Evolutionary conservation across 2,113 vertebrate genomes (phyloP).

Genomic region (Zeus faber): DNA sequence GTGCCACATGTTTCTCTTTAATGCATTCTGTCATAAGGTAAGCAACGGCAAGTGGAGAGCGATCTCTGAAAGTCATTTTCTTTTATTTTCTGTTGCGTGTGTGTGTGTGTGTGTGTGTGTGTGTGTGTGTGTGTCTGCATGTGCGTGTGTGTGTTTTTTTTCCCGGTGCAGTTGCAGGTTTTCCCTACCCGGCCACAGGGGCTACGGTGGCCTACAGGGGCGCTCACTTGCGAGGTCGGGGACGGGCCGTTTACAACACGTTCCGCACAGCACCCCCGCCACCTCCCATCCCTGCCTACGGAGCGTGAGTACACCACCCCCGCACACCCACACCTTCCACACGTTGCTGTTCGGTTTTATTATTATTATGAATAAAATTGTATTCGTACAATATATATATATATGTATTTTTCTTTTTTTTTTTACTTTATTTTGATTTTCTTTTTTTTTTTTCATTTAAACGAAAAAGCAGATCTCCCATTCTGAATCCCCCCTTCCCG

Average conservation of each 20-base stretch:
- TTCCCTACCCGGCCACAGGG: slow-evolving; percentile 90
- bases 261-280: slow-evolving; percentile 90
- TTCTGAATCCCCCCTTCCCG: no score
- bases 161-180: slow-evolving; percentile 83
- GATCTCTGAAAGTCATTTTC: slow-evolving; percentile 45
- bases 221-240: slow-evolving; percentile 88
- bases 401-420: no score
- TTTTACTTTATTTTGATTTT: no score
- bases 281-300: slow-evolving; percentile 89
- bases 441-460: no score
- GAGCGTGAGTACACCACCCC: slow-evolving; percentile 87
- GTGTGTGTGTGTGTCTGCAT: slow-evolving; percentile 7
- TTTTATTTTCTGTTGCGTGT: slow-evolving; percentile 9
- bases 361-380: no score
- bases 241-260: slow-evolving; percentile 90
- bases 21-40: slow-evolving; percentile 68
- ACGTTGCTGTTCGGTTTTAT: no score
- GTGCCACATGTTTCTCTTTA: slow-evolving; percentile 58
- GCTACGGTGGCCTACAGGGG: slow-evolving; percentile 89
- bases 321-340: no score
- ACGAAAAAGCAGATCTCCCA: no score
- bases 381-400: no score
- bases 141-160: slow-evolving; percentile 19
- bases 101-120: slow-evolving; percentile 5
- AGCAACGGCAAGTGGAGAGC: slow-evolving; percentile 61